Evolutionary conservation across 2,888 invertebrate species (phyloP), one percentile per base, ranked within the genome.

Genomic region (Leucoptera coffeella): DNA sequence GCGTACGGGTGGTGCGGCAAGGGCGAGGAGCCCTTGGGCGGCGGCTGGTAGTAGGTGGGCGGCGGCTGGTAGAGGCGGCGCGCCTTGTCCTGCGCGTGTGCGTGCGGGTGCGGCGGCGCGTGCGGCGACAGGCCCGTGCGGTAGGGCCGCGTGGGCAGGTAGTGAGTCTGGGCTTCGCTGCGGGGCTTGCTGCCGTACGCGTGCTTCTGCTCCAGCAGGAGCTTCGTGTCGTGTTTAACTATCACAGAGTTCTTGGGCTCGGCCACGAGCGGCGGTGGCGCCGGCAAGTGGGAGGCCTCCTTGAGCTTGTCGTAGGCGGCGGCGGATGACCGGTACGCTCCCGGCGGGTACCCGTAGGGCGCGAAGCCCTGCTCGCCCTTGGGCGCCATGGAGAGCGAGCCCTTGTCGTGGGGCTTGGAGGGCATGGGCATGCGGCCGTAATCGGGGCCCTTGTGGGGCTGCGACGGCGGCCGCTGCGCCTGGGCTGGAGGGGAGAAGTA

Each of bases 211-310:
- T 78, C 78, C 32, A 78, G 47, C 45, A 77, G 76, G 43, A 77
- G 77, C 49, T 82, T 80, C 28, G 76, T 77, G 43, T 84, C 85
- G 51, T 85, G 84, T 48, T 85, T 85, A 32, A 85, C 85, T 51
- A 85, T 85, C 48, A 85, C 85, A 44, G 83, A 80, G 52, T 77
- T 82, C 52, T 83, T 84, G 40, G 73, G 61, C 52, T 85, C 85
- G 39, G 78, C 75, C 37, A 82, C 67, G 30, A 83, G 56, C 4
- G 81, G 79, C 27, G 82, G 80, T 11, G 80, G 80, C 35, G 80
- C 82, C 31, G 79, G 77, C 29, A 82, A 54, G 36, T 73, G 64
- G 46, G 54, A 31, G 25, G 77, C 78, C 36, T 71, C 65, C 50
- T 77, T 78, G 30, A 74, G 65, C 52, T 80, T 80, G 41, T 77